Evolutionary conservation across 2,888 invertebrate genomes (phyloP), one percentile per base, ranked within the genome.

Genomic region (Coelogynopora nodosa): DNA sequence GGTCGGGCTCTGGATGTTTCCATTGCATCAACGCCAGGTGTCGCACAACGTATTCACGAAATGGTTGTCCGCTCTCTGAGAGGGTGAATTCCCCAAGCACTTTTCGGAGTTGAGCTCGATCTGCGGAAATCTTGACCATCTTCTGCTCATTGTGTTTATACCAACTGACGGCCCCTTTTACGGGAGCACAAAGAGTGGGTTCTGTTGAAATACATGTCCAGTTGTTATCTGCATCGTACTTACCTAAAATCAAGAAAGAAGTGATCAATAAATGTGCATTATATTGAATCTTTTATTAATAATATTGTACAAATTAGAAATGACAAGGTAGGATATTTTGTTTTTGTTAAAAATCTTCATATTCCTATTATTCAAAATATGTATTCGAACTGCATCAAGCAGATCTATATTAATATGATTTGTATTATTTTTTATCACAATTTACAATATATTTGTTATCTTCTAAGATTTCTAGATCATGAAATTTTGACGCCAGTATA

Each of bases 81-180:
- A 90, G 89, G 0, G 91, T 90, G 88, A 92, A 92, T 85, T 91
- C 90, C 0, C 91, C 91, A 0, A 91, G 91, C 2, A 89, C 90
- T 30, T 90, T 86, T 23, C 91, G 87, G 1, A 92, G 89, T 13
- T 88, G 88, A 2, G 89, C 89, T 0, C 92, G 89, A 84, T 91
- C 91, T 0, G 82, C 88, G 0, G 91, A 90, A 0, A 89, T 89
- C 86, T 89, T 89, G 0, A 91, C 91, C 18, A 90, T 89, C 80
- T 89, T 88, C 28, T 89, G 89, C 87, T 92, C 92, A 81, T 91
- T 87, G 88, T 90, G 89, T 88, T 91, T 91, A 88, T 91, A 92
- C 88, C 90, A 91, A 0, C 91, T 91, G 10, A 89, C 89, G 0
- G 89, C 87, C 26, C 89, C 89, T 10, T 83, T 10, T 30, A 5